Evolutionary conservation across 2,113 vertebrate genomes (phyloP).

Genomic region (Periophthalmus modestus): DNA sequence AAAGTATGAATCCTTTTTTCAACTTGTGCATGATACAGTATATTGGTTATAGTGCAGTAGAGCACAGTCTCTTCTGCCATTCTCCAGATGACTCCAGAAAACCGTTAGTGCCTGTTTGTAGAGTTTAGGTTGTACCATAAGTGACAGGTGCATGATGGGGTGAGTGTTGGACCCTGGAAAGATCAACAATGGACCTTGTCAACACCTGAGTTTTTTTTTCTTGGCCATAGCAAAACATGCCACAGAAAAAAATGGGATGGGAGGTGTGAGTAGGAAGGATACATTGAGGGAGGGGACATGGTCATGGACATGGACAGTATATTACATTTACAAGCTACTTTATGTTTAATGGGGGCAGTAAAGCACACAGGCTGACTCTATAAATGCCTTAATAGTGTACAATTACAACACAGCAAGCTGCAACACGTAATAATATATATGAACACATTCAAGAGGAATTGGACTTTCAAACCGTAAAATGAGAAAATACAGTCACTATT

Average conservation of each 20-base stretch:
- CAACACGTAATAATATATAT: background rate
- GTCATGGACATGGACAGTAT: no score
- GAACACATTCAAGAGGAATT: background rate
- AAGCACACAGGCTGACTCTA: slow-evolving; percentile 9
- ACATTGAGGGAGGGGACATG: no score
- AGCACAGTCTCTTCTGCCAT: background rate
- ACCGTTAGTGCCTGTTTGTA: background rate
- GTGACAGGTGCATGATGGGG: background rate
- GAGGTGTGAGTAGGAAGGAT: background rate
- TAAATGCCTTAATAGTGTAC: background rate
- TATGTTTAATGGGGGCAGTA: slow-evolving; percentile 11
- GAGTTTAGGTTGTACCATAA: background rate
- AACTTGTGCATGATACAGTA: background rate
- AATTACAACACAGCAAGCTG: background rate
- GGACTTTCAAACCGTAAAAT: no score
- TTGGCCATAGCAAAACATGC: background rate
- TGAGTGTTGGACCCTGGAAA: background rate
- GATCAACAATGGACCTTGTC: background rate
- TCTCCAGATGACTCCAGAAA: background rate
- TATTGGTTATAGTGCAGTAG: background rate
- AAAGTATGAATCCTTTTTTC: no score
- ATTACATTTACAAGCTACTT: slow-evolving; percentile 5
- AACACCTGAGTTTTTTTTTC: slow-evolving; percentile 17
- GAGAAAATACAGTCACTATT: no score
- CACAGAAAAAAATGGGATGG: slow-evolving; percentile 2